Evolutionary conservation across 2,113 vertebrate genomes (phyloP).

Genomic region (Ifrita kowaldi): DNA sequence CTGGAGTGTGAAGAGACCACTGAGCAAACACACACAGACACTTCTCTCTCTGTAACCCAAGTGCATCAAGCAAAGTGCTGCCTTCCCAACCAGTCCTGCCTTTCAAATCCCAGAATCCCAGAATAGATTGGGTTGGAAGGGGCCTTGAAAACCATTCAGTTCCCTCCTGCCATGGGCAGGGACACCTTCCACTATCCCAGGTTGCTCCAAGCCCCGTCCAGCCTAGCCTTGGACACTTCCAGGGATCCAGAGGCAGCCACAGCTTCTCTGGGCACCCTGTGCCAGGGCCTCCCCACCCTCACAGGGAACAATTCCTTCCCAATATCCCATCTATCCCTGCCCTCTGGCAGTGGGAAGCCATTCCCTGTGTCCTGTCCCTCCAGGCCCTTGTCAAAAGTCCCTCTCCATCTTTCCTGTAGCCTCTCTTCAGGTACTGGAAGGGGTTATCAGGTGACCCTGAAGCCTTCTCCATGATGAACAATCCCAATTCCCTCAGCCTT

Average conservation of each 20-base stretch:
- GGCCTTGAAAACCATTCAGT: background rate
- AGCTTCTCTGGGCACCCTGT: background rate
- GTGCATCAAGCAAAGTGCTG: background rate
- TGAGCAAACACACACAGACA: fast-evolving
- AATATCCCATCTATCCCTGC: background rate
- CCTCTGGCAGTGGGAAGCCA: background rate
- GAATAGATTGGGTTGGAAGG: background rate
- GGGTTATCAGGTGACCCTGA: background rate
- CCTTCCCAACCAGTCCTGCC: background rate
- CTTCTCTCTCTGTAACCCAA: background rate
- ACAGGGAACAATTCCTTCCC: background rate
- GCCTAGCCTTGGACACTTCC: background rate
- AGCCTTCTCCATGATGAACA: background rate
- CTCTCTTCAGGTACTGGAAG: background rate
- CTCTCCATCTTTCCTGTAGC: background rate
- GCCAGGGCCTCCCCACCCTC: background rate
- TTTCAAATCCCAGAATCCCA: background rate
- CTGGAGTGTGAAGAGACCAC: background rate
- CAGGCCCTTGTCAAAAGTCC: fast-evolving
- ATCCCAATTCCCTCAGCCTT: background rate
- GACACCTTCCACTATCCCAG: background rate
- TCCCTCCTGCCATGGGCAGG: background rate
- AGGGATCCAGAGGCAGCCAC: background rate
- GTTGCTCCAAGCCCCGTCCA: fast-evolving
- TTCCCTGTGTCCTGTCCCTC: background rate